Evolutionary conservation across 1,140 invertebrate genomes (phyloP), one percentile per base, ranked within the genome.

Genomic region (Sitodiplosis mosellana): DNA sequence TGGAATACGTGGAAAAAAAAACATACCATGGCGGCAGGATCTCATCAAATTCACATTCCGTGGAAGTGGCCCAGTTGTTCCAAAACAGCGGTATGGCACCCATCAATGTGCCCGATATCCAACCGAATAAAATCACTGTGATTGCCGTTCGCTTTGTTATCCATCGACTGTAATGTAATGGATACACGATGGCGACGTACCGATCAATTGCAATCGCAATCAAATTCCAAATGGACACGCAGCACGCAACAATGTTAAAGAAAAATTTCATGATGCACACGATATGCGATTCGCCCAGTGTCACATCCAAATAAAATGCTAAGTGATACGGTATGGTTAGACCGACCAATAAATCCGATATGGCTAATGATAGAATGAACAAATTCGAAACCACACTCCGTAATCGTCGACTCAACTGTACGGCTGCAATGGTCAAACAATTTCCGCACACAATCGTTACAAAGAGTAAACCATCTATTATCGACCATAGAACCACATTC

Each of bases 171-270:
- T 85, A 84, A 59, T 80, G 74, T 49, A 90, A 68, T 2, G 86
- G 84, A 63, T 87, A 76, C 4, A 89, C 74, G 48, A 90, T 83
- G 0, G 85, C 84, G 50, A 83, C 69, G 58, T 84, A 87, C 41
- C 87, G 74, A 64, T 90, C 87, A 19, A 87, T 68, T 11, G 86
- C 83, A 46, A 91, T 88, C 15, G 81, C 75, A 47, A 83, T 80
- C 37, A 91, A 72, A 52, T 86, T 89, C 60, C 79, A 77, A 55
- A 90, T 81, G 52, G 82, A 83, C 18, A 76, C 78, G 52, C 76
- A 72, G 58, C 80, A 83, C 45, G 78, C 78, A 51, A 81, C 69
- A 46, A 76, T 74, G 46, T 81, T 76, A 2, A 83, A 64, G 17
- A 81, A 76, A 58, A 84, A 83, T 53, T 80, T 68, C 58, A 78